Evolutionary conservation across 1,140 invertebrate genomes (phyloP), one percentile per base, ranked within the genome.

Genomic region (Holcopasites calliopsidis): DNA sequence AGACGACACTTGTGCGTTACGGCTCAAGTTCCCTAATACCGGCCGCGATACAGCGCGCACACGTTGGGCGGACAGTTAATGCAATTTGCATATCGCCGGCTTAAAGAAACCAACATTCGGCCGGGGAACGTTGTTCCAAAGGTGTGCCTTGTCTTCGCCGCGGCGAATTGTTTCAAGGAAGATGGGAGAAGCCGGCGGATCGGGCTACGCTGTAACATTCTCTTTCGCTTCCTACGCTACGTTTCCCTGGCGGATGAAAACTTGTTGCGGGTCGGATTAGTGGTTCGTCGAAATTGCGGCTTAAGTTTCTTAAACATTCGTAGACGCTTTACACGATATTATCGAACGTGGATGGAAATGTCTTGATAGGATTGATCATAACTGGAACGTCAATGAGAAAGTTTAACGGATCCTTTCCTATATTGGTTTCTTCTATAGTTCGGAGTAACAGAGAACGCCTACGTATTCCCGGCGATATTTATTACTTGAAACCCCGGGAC

Each of bases 11-110:
- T 88, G 87, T 83, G 86, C 86, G 84, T 79, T 85, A 88, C 80
- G 84, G 87, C 86, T 88, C 86, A 89, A 89, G 87, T 89, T 89
- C 89, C 87, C 85, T 88, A 88, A 89, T 89, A 87, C 87, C 86
- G 83, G 76, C 79, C 80, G 86, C 80, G 86, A 88, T 88, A 87
- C 83, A 66, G 65, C 77, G n/a, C n/a, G 85, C 81, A 87, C 85
- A 86, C 81, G 77, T 16, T 40, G 54, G 57, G 33, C n/a, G 21
- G 40, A 79, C 79, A 84, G 77, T 85, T 84, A 85, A 84, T 84
- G 87, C 85, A 89, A 90, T 90, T 89, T 89, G 85, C 87, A 90
- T 90, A 89, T 87, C 82, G 73, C 83, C 79, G 61, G 61, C 72
- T 52, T n/a, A 42, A 81, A 81, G 79, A 65, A 80, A 74, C 73